A percentile compares a stretch with the other conserved stretches of the same genome.
phyloP scores from a whole-genome alignment of 1,140 invertebrate genomes.

The Trichomalopsis sarcophagae region DNA sequence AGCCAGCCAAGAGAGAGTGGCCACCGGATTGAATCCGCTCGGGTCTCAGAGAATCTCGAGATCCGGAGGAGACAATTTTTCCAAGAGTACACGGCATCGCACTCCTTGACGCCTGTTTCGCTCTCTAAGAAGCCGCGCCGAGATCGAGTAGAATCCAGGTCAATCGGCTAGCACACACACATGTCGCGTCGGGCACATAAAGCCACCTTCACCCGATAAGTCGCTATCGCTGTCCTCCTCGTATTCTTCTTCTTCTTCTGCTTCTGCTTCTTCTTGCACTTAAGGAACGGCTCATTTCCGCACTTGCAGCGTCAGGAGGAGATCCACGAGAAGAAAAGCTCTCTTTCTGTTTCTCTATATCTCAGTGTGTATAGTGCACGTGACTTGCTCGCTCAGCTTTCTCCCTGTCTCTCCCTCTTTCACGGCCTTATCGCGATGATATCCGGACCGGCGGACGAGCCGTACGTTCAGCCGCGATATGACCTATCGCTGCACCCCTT shows the following conservation, averaged over 20 bases:
- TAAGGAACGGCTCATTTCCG: not conserved
- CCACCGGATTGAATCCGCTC: constrained; percentile 3
- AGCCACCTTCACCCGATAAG: not conserved
- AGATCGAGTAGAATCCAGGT: constrained; percentile 3
- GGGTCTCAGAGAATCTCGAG: not conserved
- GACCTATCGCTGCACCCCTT: not conserved
- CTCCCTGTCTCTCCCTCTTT: not conserved
- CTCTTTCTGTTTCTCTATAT: not conserved
- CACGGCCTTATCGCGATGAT: not conserved
- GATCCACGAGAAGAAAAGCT: no score
- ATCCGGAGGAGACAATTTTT: constrained; percentile 19
- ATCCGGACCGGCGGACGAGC: not conserved
- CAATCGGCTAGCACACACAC: not conserved
- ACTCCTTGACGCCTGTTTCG: constrained; percentile 10
- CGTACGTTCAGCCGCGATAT: not conserved
- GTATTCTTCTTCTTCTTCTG: not conserved
- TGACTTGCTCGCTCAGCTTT: not conserved
- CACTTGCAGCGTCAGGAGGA: no score
- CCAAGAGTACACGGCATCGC: not conserved
- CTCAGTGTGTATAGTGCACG: not conserved
- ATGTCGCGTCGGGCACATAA: not conserved
- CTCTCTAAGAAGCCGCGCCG: not conserved
- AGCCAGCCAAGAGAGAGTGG: not conserved
- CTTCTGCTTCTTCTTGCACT: not conserved
- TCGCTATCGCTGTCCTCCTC: not conserved